phyloP scores from a whole-genome alignment of 2,113 vertebrate genomes.

The Anser brachyrhynchus region DNA sequence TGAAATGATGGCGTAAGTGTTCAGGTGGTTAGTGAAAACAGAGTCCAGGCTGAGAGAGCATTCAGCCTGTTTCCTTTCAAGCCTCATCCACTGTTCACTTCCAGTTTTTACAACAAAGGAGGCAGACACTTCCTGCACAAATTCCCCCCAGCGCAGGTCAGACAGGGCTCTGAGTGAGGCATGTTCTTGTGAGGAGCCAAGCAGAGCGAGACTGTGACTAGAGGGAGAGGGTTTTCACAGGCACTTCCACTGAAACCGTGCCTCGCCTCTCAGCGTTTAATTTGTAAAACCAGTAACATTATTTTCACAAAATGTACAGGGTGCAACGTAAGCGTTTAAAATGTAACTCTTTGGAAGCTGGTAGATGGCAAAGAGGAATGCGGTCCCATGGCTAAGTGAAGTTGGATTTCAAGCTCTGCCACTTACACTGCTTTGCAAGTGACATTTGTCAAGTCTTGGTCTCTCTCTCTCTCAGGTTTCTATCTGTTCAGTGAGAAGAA shows the following conservation, averaged over 20 bases:
- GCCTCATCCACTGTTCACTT: not conserved
- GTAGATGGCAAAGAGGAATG: not conserved
- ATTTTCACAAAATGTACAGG: not conserved
- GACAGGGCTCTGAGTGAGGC: not conserved
- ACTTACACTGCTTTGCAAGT: not conserved
- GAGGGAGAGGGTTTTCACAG: not conserved
- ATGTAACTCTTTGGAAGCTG: not conserved
- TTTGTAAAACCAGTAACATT: not conserved
- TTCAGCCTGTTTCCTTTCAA: not conserved
- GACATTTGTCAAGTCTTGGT: not conserved
- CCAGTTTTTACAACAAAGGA: not conserved
- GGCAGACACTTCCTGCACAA: not conserved
- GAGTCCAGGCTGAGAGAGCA: not conserved
- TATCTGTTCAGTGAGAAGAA: not conserved
- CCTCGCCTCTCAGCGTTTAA: not conserved
- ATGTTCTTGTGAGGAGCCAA: not conserved
- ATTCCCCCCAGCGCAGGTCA: not conserved
- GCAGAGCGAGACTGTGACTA: not conserved
- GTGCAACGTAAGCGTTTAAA: not conserved
- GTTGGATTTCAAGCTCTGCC: not conserved
- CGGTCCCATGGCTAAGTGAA: not conserved
- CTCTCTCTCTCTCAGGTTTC: not conserved
- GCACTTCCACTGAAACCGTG: too few species aligned
- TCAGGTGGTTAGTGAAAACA: not conserved
- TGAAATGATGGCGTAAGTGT: not conserved